Conservation (phyloP, 1,140 invertebrate genomes). For the Meteorus sp. region DNA sequence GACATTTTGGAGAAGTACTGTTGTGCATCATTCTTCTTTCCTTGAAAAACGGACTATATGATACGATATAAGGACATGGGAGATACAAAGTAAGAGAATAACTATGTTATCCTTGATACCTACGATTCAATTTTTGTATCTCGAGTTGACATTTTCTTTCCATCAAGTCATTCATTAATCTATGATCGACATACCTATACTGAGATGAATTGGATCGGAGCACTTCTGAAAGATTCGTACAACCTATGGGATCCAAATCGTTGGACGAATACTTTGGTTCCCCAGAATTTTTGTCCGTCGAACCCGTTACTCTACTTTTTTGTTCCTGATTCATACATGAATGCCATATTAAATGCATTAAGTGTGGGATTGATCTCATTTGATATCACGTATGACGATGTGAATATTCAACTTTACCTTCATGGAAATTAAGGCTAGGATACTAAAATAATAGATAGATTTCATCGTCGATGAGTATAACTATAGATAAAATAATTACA, state of each 20-base stretch:
- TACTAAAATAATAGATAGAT: slow-evolving; percentile 27
- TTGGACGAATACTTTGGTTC: slow-evolving; percentile 25
- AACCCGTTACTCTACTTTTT: slow-evolving; percentile 18
- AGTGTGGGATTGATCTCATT: background rate
- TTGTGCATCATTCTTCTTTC: slow-evolving; percentile 20
- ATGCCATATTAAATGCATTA: background rate
- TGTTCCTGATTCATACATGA: slow-evolving; percentile 4
- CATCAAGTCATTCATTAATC: slow-evolving; percentile 9
- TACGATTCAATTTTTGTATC: slow-evolving; percentile 27
- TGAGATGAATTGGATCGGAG: slow-evolving; percentile 19
- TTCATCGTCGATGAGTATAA: slow-evolving; percentile 26
- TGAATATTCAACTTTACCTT: slow-evolving; percentile 17
- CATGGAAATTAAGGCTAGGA: slow-evolving; percentile 25
- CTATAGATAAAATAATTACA: slow-evolving; percentile 18
- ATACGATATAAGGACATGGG: background rate
- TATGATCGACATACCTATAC: slow-evolving; percentile 7
- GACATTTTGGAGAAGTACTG: slow-evolving; percentile 9
- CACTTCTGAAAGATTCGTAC: slow-evolving; percentile 27
- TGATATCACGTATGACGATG: background rate
- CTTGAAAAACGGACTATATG: background rate
- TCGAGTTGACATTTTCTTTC: slow-evolving; percentile 23
- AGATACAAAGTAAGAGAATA: background rate
- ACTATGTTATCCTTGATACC: slow-evolving; percentile 24
- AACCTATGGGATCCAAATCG: slow-evolving; percentile 28
- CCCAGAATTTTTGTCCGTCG: slow-evolving; percentile 18